phyloP scores from a whole-genome alignment of 2,113 vertebrate genomes.

The Merops nubicus region DNA sequence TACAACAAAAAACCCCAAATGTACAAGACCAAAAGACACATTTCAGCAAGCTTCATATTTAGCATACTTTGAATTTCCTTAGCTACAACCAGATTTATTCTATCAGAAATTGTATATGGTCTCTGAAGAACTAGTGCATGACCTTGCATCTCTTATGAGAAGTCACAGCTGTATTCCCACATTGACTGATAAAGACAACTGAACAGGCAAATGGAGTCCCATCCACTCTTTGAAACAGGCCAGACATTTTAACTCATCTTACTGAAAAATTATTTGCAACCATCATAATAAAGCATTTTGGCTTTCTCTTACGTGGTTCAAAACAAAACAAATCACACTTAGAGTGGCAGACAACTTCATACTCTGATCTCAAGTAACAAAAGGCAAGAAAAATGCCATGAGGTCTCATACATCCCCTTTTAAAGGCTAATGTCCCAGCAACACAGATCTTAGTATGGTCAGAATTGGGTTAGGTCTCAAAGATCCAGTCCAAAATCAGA shows the following conservation, averaged over 20 bases:
- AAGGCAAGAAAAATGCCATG: background rate
- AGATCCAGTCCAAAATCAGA: background rate
- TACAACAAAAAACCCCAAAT: background rate
- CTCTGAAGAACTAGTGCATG: constrained; percentile 60
- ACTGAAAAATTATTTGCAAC: background rate
- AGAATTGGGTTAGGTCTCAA: background rate
- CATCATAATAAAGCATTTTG: background rate
- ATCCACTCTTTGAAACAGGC: background rate
- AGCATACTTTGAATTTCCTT: constrained; percentile 51
- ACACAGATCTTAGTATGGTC: background rate
- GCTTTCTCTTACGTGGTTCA: background rate
- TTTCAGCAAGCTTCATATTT: constrained; percentile 28
- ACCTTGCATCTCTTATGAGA: constrained; percentile 62
- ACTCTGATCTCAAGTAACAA: background rate
- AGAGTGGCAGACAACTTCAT: background rate
- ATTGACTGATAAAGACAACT: constrained; percentile 66
- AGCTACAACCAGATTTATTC: constrained; percentile 58
- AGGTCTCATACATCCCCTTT: background rate
- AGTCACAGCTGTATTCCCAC: constrained; percentile 70
- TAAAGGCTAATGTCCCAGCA: background rate
- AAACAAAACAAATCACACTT: background rate
- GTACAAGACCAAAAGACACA: background rate
- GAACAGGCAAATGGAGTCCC: background rate
- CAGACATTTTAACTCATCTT: constrained; percentile 23
- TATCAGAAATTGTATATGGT: constrained; percentile 60